Evolutionary conservation across 2,888 invertebrate species (phyloP).

Genomic region (Monoplex corrugatus): DNA sequence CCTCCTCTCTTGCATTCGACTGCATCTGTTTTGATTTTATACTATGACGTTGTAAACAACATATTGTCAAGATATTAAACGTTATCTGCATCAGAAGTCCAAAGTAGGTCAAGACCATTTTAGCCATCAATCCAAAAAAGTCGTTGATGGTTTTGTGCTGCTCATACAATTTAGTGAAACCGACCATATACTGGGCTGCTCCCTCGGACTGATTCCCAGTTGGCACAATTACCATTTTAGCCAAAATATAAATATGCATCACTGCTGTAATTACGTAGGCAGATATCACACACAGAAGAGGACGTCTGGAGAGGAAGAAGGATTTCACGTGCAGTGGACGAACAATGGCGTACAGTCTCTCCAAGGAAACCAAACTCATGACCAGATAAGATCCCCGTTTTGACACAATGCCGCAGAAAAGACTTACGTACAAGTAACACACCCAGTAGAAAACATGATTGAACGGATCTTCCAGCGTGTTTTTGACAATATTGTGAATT

Average conservation of each 20-base stretch:
- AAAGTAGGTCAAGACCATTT: neutral
- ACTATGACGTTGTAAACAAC: slow-evolving; percentile 1
- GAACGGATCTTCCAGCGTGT: neutral
- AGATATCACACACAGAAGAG: neutral
- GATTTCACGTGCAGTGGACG: neutral
- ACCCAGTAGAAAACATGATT: neutral
- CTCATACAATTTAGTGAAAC: neutral
- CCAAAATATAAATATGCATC: neutral
- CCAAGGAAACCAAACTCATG: slow-evolving; percentile 3
- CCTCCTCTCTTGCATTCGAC: neutral
- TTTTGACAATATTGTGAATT: neutral
- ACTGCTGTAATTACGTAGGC: neutral
- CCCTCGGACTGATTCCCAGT: too few relatives aligned
- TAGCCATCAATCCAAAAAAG: neutral
- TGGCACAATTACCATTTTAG: neutral
- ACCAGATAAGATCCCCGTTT: neutral
- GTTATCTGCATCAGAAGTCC: neutral
- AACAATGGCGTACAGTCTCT: slow-evolving; percentile 11
- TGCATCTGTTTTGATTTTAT: neutral
- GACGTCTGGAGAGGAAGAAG: neutral
- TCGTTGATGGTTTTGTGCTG: neutral
- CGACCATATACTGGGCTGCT: neutral
- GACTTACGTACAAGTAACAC: neutral
- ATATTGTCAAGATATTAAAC: neutral
- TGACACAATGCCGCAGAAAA: neutral